phyloP scores from a whole-genome alignment of 2,797 vertebrate species.

The Ciconia nigra region DNA sequence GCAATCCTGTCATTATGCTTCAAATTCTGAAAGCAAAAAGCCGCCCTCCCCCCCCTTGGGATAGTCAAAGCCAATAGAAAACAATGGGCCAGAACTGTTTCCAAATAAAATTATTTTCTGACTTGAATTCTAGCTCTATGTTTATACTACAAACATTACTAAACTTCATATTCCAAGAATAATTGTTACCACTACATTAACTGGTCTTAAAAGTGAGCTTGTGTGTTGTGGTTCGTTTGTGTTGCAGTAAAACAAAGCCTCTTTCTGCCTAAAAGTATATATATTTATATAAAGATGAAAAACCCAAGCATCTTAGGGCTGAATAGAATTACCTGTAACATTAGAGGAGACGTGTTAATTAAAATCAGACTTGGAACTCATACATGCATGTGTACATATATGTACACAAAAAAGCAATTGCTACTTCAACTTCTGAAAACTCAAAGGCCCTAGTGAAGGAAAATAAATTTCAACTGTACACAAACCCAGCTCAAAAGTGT shows the following conservation, averaged over 20 bases:
- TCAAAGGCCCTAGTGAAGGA: not conserved
- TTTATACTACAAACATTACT: not conserved
- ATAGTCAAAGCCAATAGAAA: not conserved
- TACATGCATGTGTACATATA: accelerated
- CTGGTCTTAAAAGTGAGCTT: not conserved
- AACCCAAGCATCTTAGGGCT: not conserved
- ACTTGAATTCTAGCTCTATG: not conserved
- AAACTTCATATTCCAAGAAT: not conserved
- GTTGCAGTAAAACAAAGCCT: not conserved
- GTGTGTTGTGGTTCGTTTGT: not conserved
- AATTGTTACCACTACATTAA: not conserved
- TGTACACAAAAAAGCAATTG: not conserved
- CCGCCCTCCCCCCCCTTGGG: accelerated
- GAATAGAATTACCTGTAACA: not conserved
- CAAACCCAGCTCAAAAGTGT: not conserved
- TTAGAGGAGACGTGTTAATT: not conserved
- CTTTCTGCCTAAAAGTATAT: not conserved
- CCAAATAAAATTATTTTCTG: not conserved
- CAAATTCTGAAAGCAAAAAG: not conserved
- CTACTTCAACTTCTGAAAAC: not conserved
- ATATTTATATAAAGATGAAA: not conserved
- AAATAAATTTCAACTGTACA: not conserved
- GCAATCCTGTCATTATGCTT: not conserved
- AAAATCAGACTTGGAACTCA: not conserved
- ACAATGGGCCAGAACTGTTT: not conserved